Conservation (phyloP, 1,140 invertebrate genomes). For the Eriosoma lanigerum region DNA sequence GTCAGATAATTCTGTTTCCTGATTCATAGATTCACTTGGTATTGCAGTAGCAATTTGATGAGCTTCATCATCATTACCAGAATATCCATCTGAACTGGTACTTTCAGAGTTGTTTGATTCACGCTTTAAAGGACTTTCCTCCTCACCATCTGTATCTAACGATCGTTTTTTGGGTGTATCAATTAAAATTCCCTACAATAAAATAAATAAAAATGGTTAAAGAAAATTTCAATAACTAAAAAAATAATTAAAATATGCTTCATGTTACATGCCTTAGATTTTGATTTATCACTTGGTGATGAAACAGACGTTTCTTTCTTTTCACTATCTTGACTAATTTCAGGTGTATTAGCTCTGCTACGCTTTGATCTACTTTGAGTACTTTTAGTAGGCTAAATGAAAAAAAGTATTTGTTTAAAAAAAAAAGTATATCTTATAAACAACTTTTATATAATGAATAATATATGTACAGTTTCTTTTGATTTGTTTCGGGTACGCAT, state of each 20-base stretch:
- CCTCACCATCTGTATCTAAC: constrained; percentile 43
- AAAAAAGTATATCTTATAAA: background rate
- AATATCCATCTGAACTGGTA: constrained; percentile 47
- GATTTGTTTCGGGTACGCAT: constrained; percentile 85
- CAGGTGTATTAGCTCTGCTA: constrained; percentile 43
- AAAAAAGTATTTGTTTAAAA: background rate
- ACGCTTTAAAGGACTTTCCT: constrained; percentile 45
- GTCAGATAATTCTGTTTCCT: constrained; percentile 22
- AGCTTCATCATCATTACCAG: constrained; percentile 47
- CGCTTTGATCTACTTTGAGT: constrained; percentile 44
- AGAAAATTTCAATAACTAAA: background rate
- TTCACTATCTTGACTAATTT: constrained; percentile 42
- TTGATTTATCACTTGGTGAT: constrained; percentile 35
- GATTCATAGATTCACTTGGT: constrained; percentile 41
- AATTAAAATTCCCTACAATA: constrained; percentile 18
- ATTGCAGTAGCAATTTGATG: constrained; percentile 32
- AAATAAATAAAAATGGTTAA: background rate
- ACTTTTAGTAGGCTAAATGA: constrained; percentile 39
- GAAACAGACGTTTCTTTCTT: constrained; percentile 30
- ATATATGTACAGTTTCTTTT: constrained; percentile 65
- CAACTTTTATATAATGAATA: background rate
- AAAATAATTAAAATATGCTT: background rate
- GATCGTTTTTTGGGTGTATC: constrained; percentile 46
- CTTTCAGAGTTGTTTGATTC: constrained; percentile 46
- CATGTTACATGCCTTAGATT: constrained; percentile 11